Evolutionary conservation across 2,888 invertebrate genomes (phyloP).

Genomic region (Euzetes globulus): DNA sequence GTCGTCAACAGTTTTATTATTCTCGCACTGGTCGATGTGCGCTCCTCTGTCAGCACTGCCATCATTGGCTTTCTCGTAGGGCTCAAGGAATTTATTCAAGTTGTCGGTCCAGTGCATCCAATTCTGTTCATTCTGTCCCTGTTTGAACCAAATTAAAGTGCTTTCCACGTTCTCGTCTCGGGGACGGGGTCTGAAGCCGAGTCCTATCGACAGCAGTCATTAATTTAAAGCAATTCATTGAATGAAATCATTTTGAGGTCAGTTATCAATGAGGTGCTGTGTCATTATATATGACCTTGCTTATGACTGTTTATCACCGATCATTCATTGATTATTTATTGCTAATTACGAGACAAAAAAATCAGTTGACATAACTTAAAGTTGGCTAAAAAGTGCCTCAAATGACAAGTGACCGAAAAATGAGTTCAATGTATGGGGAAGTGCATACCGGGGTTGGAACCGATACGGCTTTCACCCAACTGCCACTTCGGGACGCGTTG

Average conservation of each 20-base stretch:
- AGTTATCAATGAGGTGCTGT: not conserved
- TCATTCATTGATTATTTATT: no score
- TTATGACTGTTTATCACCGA: no score
- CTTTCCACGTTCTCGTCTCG: constrained; percentile 86
- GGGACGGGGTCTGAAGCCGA: constrained; percentile 96
- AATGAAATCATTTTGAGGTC: not conserved
- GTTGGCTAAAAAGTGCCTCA: no score
- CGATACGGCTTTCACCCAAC: constrained; percentile 74
- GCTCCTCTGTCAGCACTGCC: constrained; percentile 29
- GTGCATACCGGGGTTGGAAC: constrained; percentile 78
- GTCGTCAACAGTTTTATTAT: not conserved
- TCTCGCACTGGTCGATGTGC: constrained; percentile 30
- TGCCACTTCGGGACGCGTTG: constrained; percentile 80
- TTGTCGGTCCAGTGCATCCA: constrained; percentile 70
- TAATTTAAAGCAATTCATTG: not conserved
- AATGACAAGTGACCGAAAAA: no score
- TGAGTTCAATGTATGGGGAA: not conserved
- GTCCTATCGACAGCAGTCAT: constrained; percentile 54
- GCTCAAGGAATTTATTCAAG: constrained; percentile 65
- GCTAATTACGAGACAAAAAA: not conserved
- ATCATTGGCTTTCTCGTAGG: constrained; percentile 30
- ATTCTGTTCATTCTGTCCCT: constrained; percentile 50
- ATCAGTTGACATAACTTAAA: not conserved
- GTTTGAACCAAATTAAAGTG: constrained; percentile 88
- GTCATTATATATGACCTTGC: no score